Evolutionary conservation across 2,797 vertebrate species (phyloP).

Genomic region (Notolepis coatsorum): DNA sequence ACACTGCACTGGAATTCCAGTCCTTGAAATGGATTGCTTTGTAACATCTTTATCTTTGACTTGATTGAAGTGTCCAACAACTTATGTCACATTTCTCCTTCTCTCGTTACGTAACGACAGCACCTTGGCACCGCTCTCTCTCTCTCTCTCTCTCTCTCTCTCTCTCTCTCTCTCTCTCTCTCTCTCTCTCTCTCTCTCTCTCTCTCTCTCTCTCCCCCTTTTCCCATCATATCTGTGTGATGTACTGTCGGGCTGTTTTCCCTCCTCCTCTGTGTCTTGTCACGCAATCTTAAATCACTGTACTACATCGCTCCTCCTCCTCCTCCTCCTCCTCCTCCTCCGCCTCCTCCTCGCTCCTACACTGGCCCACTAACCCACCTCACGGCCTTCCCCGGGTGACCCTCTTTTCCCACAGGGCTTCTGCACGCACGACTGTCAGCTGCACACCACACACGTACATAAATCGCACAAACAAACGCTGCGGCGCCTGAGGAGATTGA

Average conservation of each 20-base stretch:
- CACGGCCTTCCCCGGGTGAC: slow-evolving; percentile 44
- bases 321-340: background rate
- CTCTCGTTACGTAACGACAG: too few relatives aligned
- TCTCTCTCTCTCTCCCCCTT: background rate
- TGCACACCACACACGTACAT: too few relatives aligned
- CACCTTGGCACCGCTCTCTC: too few relatives aligned
- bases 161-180: background rate
- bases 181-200: too few relatives aligned
- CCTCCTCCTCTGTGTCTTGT: slow-evolving; percentile 9
- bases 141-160: background rate
- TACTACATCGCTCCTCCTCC: background rate
- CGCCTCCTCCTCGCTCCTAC: slow-evolving; percentile 16
- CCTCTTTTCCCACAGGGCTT: slow-evolving; percentile 31
- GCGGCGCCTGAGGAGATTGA: slow-evolving; percentile 35
- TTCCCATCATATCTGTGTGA: too few relatives aligned
- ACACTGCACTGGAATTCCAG: too few relatives aligned
- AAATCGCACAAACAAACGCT: slow-evolving; percentile 4
- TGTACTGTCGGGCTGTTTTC: background rate
- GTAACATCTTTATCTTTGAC: background rate
- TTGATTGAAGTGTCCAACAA: background rate
- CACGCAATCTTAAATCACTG: slow-evolving; percentile 24
- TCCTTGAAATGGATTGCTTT: background rate
- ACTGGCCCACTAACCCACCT: slow-evolving; percentile 64
- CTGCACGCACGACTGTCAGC: slow-evolving; percentile 23
- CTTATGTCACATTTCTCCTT: background rate